Evolutionary conservation across 1,140 invertebrate genomes (phyloP).

Genomic region (Musca vetustissima): DNA sequence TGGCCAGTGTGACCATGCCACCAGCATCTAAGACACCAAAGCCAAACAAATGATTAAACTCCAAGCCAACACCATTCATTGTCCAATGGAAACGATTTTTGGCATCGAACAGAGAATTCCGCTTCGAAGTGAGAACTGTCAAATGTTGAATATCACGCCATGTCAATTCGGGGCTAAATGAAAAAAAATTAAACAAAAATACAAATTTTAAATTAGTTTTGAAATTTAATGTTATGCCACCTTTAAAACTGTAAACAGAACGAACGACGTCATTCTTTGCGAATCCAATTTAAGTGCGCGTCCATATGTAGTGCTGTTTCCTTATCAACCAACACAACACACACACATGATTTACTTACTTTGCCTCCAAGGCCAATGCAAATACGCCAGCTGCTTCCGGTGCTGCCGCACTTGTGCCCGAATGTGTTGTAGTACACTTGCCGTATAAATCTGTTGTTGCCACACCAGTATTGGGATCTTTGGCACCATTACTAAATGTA

Average conservation of each 20-base stretch:
- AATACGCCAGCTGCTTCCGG: slow-evolving; percentile 99
- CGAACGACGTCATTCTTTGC: background rate
- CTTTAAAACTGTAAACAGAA: background rate
- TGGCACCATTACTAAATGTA: slow-evolving; percentile 98
- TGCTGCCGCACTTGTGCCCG: slow-evolving; percentile 96
- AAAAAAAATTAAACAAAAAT: too few relatives aligned
- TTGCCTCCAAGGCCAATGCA: slow-evolving; percentile 94
- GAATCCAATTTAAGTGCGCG: background rate
- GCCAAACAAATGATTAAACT: slow-evolving; percentile 99
- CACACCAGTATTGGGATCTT: slow-evolving; percentile 97
- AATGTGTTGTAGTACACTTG: slow-evolving; percentile 99
- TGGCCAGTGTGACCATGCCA: slow-evolving; percentile 94
- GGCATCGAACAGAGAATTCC: slow-evolving; percentile 97
- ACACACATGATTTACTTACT: slow-evolving; percentile 68
- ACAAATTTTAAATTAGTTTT: background rate
- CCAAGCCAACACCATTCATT: slow-evolving; percentile 97
- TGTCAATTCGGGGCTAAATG: slow-evolving; percentile 79
- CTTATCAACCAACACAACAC: background rate
- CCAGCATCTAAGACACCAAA: slow-evolving; percentile 98
- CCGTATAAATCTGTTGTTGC: slow-evolving; percentile 99
- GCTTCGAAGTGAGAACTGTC: slow-evolving; percentile 95
- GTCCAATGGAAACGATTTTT: slow-evolving; percentile 96
- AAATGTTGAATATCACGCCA: slow-evolving; percentile 99
- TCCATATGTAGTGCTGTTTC: background rate
- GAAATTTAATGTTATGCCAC: background rate